Evolutionary conservation across 2,888 invertebrate genomes (phyloP).

Genomic region (Oscheius sp.): DNA sequence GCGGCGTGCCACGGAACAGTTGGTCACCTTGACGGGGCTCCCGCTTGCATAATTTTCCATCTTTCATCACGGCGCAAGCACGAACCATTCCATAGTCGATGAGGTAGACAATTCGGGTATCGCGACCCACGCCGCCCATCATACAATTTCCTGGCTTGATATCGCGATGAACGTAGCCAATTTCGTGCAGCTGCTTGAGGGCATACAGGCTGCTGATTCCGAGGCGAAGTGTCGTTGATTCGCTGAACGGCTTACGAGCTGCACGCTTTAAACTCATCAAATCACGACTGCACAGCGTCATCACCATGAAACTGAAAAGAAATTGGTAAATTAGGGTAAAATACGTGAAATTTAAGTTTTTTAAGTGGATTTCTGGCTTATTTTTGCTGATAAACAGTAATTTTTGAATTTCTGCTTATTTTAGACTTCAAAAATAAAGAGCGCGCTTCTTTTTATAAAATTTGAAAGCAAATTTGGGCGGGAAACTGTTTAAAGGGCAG

Average conservation of each 20-base stretch:
- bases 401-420: too few species aligned
- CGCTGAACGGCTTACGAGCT: conserved; percentile 44
- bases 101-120: conserved; percentile 47
- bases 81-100: conserved; percentile 63
- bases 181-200: conserved; percentile 58
- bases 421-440: too few species aligned
- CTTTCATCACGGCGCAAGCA: conserved; percentile 42
- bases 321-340: neutral
- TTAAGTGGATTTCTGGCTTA: too few species aligned
- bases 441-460: too few species aligned
- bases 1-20: conserved; percentile 54
- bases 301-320: conserved; percentile 55
- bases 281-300: conserved; percentile 54
- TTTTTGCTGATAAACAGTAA: too few species aligned
- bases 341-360: neutral
- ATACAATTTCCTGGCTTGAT: conserved; percentile 63
- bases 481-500: too few species aligned
- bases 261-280: conserved; percentile 52
- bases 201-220: conserved; percentile 54
- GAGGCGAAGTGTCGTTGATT: conserved; percentile 51
- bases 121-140: conserved; percentile 48
- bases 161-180: conserved; percentile 59
- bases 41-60: conserved; percentile 40
- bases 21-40: conserved; percentile 50
- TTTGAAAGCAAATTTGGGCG: too few species aligned